Base-by-base conservation (phyloP, 2,797 vertebrate species). In the Rhadinocentrus ornatus region DNA sequence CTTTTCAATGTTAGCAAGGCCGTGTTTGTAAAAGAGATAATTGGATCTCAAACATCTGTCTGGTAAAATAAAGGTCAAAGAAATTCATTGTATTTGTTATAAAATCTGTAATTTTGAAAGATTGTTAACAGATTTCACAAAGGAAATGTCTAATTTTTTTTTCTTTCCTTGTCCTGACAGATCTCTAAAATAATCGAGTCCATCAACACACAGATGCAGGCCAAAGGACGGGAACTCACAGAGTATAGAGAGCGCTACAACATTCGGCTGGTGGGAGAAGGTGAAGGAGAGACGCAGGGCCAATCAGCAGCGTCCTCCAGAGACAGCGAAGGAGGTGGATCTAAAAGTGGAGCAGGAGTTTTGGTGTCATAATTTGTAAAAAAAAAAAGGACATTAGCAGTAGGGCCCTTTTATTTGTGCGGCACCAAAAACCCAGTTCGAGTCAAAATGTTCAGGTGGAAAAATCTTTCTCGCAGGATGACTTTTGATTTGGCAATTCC, bases 221-320 rank as follows among this genome's bases (percentile, higher is more conserved):
- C 91, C 0, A 98, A 99, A 86, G 96, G 97, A 4, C 95, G 95
- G 46, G 97, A 98, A 78, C 95, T 99, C 37, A 97, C 96, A 5
- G 97, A 98, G 70, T 98, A 97, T 81, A 91, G 96, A 77, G 96
- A 97, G 85, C 96, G 96, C 62, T 97, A 98, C 94, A 97, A 98
- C 91, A 98, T 98, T 71, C 96, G 96, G 7, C 83, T 98, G 81
- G 92, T 97, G 82, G 96, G 96, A 0, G 96, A 98, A 77, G 97
- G 97, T 0, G 94, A 95, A 54, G 85, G 89, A 50, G 92, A 92
- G 5, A 69, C 86, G 52, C 91, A 91, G 44, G 84, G 87, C 81
- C 93, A 94, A 90, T 76, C 91, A 16, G 63, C 86, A 27, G 26
- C 91, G 55, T 60, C 91, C 29, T 81, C 96, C 89, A 57, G 85